These are phyloP conservation scores for Natator depressus DNA, from an alignment of 2,113 vertebrate genomes.

Conservation along the genomic window DNA sequence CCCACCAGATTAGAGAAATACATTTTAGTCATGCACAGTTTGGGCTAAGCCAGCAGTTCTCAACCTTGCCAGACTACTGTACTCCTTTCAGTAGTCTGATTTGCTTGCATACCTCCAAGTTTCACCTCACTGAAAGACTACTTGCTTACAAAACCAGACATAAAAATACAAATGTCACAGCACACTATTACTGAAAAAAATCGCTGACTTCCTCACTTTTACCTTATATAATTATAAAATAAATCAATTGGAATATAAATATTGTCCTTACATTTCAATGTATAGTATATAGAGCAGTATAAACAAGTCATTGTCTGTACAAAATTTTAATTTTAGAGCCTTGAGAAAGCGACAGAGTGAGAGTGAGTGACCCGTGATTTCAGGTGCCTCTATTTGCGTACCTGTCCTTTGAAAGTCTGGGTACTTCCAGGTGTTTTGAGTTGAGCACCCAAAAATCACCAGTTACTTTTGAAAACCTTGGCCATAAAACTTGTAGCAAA, in stretches of 20 bases:
- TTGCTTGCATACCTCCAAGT: too few species aligned
- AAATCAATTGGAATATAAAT: too few species aligned
- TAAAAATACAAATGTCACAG: too few species aligned
- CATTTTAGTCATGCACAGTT: not conserved
- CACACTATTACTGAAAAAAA: too few species aligned
- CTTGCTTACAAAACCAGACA: too few species aligned
- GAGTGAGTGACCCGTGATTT: not conserved
- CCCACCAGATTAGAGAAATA: not conserved
- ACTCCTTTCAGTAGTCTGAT: too few species aligned
- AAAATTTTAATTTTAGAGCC: not conserved
- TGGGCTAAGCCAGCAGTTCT: not conserved
- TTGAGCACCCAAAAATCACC: not conserved
- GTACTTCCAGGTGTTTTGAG: not conserved
- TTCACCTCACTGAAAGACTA: too few species aligned
- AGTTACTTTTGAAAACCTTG: not conserved
- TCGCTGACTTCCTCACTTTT: too few species aligned
- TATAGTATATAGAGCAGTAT: too few species aligned
- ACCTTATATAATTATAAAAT: too few species aligned
- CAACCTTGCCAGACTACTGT: not conserved
- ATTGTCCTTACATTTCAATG: too few species aligned
- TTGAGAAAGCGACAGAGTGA: rapidly evolving
- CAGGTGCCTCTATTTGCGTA: not conserved
- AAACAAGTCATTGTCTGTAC: too few species aligned
- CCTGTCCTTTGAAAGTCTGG: not conserved
- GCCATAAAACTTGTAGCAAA: not conserved